Conservation (phyloP, 2,113 vertebrate species). For the Pachypanchax playfairii region DNA sequence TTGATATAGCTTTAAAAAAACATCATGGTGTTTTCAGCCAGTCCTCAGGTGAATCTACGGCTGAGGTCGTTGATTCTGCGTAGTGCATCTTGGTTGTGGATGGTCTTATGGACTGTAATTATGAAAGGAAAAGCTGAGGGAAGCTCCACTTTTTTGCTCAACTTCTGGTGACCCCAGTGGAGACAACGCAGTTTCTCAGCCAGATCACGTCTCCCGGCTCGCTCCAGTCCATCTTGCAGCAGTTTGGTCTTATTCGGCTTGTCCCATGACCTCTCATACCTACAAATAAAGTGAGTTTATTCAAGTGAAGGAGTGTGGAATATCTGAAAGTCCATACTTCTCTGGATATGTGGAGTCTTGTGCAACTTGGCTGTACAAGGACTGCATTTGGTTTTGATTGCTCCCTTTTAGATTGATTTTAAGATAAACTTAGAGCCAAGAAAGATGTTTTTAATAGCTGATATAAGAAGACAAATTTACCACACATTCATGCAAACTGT, state of each 20-base stretch:
- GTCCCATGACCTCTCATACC: conserved; percentile 71
- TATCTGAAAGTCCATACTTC: not conserved
- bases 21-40: not conserved
- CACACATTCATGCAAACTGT: conserved; percentile 23
- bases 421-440: not conserved
- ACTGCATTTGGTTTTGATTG: too few relatives aligned
- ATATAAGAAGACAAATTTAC: not conserved
- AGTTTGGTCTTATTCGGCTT: conserved; percentile 79
- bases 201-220: conserved; percentile 72
- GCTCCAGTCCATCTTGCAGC: conserved; percentile 76
- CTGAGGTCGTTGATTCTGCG: conserved; percentile 78
- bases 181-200: conserved; percentile 78
- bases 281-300: conserved; percentile 17
- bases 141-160: conserved; percentile 77
- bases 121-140: conserved; percentile 82
- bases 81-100: conserved; percentile 75
- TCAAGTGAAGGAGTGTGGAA: not conserved
- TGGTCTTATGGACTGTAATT: conserved; percentile 80
- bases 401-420: too few relatives aligned
- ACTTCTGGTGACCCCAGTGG: conserved; percentile 79
- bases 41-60: conserved; percentile 63
- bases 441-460: not conserved
- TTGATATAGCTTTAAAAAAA: too few relatives aligned
- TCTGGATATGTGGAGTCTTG: too few relatives aligned
- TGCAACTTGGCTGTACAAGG: too few relatives aligned